Evolutionary conservation across 1,140 invertebrate species (phyloP).

Genomic region (Calycopis cecrops): DNA sequence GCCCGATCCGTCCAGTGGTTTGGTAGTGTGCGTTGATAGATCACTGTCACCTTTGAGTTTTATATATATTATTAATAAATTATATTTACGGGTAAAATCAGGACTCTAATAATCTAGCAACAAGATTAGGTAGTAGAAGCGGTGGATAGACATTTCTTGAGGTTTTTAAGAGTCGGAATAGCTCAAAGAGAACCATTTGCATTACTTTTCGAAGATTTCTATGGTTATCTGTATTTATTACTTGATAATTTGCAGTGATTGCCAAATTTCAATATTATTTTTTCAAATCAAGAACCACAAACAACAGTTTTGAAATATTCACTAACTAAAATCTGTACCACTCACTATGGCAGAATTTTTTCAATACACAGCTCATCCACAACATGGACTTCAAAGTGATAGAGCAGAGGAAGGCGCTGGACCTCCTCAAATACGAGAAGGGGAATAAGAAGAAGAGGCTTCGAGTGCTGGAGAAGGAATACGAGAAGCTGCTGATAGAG

Average conservation of each 20-base stretch:
- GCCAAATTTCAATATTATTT: too few species aligned
- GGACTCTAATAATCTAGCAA: too few species aligned
- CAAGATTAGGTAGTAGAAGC: neutral
- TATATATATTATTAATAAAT: too few species aligned
- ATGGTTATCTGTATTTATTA: too few species aligned
- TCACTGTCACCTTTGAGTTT: too few species aligned
- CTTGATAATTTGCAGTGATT: too few species aligned
- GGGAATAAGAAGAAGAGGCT: slow-evolving; percentile 77
- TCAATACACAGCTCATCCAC: slow-evolving; percentile 64
- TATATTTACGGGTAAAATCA: too few species aligned
- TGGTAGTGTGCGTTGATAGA: too few species aligned
- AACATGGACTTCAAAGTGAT: slow-evolving; percentile 85
- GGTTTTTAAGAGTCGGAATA: neutral
- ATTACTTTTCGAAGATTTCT: neutral
- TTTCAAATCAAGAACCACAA: too few species aligned
- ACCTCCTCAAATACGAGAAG: slow-evolving; percentile 82
- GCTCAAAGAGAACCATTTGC: neutral
- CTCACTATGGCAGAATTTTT: slow-evolving; percentile 16
- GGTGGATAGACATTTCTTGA: neutral
- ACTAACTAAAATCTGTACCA: too few species aligned
- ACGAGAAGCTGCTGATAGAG: slow-evolving; percentile 71
- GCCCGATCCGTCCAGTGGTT: too few species aligned
- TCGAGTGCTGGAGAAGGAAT: slow-evolving; percentile 75
- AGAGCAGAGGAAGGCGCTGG: slow-evolving; percentile 83
- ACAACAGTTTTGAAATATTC: too few species aligned